Percentiles rank a stretch among this genome's conserved stretches.
Evolutionary conservation across 1,140 invertebrate species (phyloP).

Genomic region (Drosophila persimilis): DNA sequence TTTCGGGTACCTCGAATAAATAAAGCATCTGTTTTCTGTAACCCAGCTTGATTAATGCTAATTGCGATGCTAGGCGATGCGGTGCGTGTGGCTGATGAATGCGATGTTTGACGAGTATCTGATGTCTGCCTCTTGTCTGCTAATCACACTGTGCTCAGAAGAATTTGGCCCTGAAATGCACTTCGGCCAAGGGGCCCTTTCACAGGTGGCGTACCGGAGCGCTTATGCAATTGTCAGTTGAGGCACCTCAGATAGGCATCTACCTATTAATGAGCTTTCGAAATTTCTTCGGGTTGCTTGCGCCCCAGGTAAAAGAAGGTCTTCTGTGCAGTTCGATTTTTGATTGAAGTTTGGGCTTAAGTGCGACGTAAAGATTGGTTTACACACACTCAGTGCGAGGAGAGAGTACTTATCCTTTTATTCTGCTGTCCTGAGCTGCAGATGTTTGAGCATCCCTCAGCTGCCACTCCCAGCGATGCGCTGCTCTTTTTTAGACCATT

Average conservation of each 20-base stretch:
- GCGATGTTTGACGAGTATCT: slow-evolving; percentile 16
- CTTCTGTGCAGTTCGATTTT: not conserved
- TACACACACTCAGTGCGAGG: no score
- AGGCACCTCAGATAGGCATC: slow-evolving; percentile 26
- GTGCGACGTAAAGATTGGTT: not conserved
- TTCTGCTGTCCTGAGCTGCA: slow-evolving; percentile 16
- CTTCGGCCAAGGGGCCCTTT: slow-evolving; percentile 25
- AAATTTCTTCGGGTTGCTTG: not conserved
- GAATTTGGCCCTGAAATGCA: slow-evolving; percentile 44
- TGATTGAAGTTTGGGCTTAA: not conserved
- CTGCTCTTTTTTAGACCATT: slow-evolving; percentile 53
- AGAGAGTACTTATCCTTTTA: not conserved
- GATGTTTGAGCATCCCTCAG: slow-evolving; percentile 5
- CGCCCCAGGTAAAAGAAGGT: slow-evolving; percentile 16
- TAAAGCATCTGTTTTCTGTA: slow-evolving; percentile 32
- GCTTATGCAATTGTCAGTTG: slow-evolving; percentile 15
- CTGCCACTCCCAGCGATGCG: not conserved
- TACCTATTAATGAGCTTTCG: slow-evolving; percentile 40
- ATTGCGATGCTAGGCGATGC: slow-evolving; percentile 33
- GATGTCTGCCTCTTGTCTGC: slow-evolving; percentile 26
- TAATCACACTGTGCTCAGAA: slow-evolving; percentile 36
- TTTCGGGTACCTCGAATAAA: slow-evolving; percentile 35
- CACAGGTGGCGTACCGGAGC: slow-evolving; percentile 27
- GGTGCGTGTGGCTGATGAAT: slow-evolving; percentile 44
- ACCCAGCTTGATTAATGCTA: slow-evolving; percentile 70